A percentile compares a stretch with the other conserved stretches of the same genome.
Conservation (phyloP, 2,797 vertebrate genomes). For the Pangasius macronema region DNA sequence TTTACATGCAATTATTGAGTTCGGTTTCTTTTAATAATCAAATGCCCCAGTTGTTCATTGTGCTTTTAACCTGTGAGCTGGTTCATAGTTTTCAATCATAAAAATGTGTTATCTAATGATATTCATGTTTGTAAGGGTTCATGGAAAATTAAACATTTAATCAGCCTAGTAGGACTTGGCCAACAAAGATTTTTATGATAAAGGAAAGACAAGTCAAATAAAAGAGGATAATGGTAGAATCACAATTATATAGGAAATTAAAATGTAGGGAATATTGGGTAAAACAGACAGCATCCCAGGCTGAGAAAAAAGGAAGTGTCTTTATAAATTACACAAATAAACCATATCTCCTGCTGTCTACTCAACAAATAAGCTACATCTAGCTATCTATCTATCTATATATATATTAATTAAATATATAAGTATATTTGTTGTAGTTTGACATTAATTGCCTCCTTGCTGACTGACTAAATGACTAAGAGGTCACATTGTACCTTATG, state of each 20-base stretch:
- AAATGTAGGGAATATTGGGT: not conserved
- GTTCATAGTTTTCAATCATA: not conserved
- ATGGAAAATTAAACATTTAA: not conserved
- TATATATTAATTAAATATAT: too few species aligned
- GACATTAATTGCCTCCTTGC: not conserved
- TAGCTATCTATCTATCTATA: too few species aligned
- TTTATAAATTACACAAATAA: not conserved
- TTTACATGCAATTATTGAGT: not conserved
- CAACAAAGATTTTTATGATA: not conserved
- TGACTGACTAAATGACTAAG: slow-evolving; percentile 9
- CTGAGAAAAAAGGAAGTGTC: not conserved
- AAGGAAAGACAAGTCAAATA: not conserved
- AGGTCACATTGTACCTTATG: not conserved
- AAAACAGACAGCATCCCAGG: not conserved
- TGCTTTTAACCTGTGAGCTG: not conserved
- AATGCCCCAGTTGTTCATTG: not conserved
- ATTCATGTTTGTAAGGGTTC: not conserved
- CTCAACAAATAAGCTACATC: not conserved
- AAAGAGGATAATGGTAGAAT: not conserved
- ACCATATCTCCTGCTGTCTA: too few species aligned
- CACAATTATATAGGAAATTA: not conserved
- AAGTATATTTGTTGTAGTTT: too few species aligned
- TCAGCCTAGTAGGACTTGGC: not conserved
- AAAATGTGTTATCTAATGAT: not conserved
- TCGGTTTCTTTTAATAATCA: not conserved